Evolutionary conservation across 2,888 invertebrate species (phyloP), one percentile per base, ranked within the genome.

Genomic region (Hipparchia semele): DNA sequence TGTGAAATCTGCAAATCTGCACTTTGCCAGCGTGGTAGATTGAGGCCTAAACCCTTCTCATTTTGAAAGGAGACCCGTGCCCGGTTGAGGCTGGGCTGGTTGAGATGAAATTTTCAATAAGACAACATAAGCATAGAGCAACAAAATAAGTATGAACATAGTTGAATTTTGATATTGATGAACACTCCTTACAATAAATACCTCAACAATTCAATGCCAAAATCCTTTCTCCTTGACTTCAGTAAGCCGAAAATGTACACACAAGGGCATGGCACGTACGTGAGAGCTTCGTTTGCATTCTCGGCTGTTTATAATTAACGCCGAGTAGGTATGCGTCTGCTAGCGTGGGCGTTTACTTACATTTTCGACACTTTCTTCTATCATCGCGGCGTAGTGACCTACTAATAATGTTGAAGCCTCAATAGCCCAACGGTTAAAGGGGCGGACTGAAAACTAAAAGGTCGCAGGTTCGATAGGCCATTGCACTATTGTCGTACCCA

Each of bases 351-450:
- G 75, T 72, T 74, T 73, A 75, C 71, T 73, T 75, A 72, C 71
- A 72, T 74, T 72, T 72, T 75, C 70, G 59, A 68, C 74, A 74
- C 75, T 75, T 75, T 75, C 75, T 75, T 75, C 71, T 68, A 71
- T 61, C 73, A 70, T 60, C 68, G 56, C 72, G 61, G 46, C 70
- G 64, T 60, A 56, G 64, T 72, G 73, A 70, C 75, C 73, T 70
- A 62, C 49, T 75, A n/a, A n/a, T n/a, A n/a, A n/a, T n/a, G n/a
- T n/a, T n/a, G n/a, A n/a, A n/a, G n/a, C n/a, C n/a, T n/a, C n/a
- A n/a, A n/a, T n/a, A n/a, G n/a, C n/a, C n/a, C n/a, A n/a, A n/a
- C n/a, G n/a, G n/a, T n/a, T n/a, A n/a, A n/a, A n/a, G n/a, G n/a
- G n/a, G n/a, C n/a, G n/a, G n/a, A n/a, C n/a, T n/a, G n/a, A n/a